phyloP scores from a whole-genome alignment of 2,797 vertebrate species.

The Coranthus polyacanthus region DNA sequence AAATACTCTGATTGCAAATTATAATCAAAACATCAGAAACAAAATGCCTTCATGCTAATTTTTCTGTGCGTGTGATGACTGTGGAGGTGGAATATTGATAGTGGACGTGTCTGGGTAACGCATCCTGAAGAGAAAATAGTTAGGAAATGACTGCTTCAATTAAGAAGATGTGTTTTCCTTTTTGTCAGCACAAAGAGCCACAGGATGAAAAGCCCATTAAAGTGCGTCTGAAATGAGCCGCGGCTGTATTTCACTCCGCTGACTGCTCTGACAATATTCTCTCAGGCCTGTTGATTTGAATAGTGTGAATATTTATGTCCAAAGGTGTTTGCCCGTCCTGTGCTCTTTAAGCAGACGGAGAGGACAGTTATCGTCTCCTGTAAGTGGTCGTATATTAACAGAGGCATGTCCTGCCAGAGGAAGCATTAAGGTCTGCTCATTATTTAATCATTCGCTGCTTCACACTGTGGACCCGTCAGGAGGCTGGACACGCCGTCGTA shows the following conservation, averaged over 20 bases:
- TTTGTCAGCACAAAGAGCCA: slow-evolving; percentile 77
- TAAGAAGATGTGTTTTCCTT: slow-evolving; percentile 75
- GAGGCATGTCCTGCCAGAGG: slow-evolving; percentile 67
- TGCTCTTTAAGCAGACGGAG: slow-evolving; percentile 73
- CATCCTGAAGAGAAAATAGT: slow-evolving; percentile 51
- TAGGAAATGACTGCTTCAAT: slow-evolving; percentile 71
- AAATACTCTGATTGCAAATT: too few relatives aligned
- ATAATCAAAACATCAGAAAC: background rate
- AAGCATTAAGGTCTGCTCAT: slow-evolving; percentile 79
- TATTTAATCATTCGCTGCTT: slow-evolving; percentile 72
- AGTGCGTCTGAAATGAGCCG: slow-evolving; percentile 55
- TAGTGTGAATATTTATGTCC: slow-evolving; percentile 84
- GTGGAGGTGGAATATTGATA: slow-evolving; percentile 56
- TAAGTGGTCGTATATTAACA: slow-evolving; percentile 74
- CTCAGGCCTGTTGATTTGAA: slow-evolving; percentile 69
- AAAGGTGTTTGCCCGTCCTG: slow-evolving; percentile 77
- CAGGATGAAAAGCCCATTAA: slow-evolving; percentile 57
- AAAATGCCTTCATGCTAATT: slow-evolving; percentile 26
- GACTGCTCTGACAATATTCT: slow-evolving; percentile 60
- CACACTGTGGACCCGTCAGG: slow-evolving; percentile 24
- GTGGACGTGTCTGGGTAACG: slow-evolving; percentile 35
- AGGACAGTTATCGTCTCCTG: slow-evolving; percentile 67
- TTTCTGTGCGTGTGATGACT: too few relatives aligned
- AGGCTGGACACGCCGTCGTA: slow-evolving; percentile 11
- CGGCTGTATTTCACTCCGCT: slow-evolving; percentile 54